These are phyloP conservation scores for Neoitamus cyanurus DNA, from an alignment of 2,888 invertebrate genomes.

Conservation along the genomic window DNA sequence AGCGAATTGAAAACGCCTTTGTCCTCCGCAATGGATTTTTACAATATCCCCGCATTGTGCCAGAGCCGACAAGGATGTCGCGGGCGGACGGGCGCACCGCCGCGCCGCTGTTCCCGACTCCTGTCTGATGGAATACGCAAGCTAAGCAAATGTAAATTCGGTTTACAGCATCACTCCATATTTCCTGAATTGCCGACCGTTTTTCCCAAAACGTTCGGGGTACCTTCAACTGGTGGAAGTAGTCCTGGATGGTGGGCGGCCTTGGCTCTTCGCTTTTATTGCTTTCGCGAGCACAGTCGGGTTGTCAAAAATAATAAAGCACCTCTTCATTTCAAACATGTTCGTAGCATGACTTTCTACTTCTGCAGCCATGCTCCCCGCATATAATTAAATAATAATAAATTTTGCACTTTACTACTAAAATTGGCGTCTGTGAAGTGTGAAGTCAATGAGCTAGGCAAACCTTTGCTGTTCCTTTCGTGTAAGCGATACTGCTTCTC, in stretches of 20 bases:
- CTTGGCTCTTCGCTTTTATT: background rate
- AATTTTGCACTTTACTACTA: too few species aligned
- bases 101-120: background rate
- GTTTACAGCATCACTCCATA: background rate
- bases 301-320: too few species aligned
- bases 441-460: too few species aligned
- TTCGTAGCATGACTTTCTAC: too few species aligned
- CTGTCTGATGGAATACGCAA: background rate
- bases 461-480: too few species aligned
- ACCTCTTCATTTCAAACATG: too few species aligned
- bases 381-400: too few species aligned
- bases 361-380: too few species aligned
- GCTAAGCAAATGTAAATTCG: background rate
- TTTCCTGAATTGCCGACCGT: background rate
- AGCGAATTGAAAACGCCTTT: slow-evolving; percentile 34
- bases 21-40: slow-evolving; percentile 32
- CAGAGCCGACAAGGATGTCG: background rate
- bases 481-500: too few species aligned
- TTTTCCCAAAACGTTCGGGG: background rate
- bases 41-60: slow-evolving; percentile 7
- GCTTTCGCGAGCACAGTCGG: too few species aligned
- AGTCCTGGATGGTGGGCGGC: background rate
- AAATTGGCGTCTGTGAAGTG: too few species aligned
- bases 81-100: background rate
- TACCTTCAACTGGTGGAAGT: background rate